Percentiles rank a stretch among this genome's conserved stretches.
These are phyloP conservation scores for Petrocephalus sullivani DNA, from an alignment of 2,797 vertebrate genomes.

Conservation along the genomic window DNA sequence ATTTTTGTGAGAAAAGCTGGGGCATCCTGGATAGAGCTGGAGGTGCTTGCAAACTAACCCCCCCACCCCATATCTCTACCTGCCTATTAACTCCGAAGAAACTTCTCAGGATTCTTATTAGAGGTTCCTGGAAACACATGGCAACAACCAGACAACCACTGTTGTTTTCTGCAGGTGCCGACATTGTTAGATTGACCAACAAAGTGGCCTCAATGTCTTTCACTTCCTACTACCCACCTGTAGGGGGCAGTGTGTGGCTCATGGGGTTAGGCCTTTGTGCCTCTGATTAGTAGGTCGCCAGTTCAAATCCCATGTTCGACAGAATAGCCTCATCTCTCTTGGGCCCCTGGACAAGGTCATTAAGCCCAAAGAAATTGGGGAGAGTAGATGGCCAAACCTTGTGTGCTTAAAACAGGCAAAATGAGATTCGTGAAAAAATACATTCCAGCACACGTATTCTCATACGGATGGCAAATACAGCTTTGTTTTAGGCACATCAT, in stretches of 20 bases:
- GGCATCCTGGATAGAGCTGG: not conserved
- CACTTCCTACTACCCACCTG: not conserved
- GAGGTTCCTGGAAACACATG: not conserved
- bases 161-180: not conserved
- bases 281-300: not conserved
- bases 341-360: not conserved
- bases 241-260: not conserved
- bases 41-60: not conserved
- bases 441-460: not conserved
- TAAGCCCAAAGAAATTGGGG: not conserved
- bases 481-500: not conserved
- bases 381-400: not conserved
- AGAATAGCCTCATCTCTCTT: not conserved
- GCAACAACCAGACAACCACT: not conserved
- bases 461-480: not conserved
- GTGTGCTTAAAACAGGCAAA: not conserved
- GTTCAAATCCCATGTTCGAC: not conserved
- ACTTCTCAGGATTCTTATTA: not conserved
- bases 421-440: not conserved
- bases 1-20: not conserved
- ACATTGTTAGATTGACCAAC: not conserved
- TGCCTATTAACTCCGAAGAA: not conserved
- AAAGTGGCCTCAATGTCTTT: not conserved
- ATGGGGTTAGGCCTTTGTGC: not conserved
- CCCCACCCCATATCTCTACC: not conserved